These are phyloP conservation scores for Amphipoea lucens DNA, from an alignment of 2,888 invertebrate species.

Conservation along the genomic window DNA sequence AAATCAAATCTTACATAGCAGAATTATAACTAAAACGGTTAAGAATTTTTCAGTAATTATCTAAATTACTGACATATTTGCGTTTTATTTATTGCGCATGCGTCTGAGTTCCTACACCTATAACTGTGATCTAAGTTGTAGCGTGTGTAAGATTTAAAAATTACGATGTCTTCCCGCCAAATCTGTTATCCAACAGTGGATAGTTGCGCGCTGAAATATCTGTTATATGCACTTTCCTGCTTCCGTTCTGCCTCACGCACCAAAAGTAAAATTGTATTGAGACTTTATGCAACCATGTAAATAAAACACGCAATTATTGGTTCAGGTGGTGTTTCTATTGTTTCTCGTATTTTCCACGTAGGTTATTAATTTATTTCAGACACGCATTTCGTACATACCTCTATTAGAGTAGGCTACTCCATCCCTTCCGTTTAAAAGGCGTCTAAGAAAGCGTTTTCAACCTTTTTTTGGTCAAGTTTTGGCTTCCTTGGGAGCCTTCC, in stretches of 20 bases:
- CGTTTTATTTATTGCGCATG: constrained; percentile 18
- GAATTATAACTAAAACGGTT: neutral
- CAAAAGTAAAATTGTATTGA: constrained; percentile 62
- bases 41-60: constrained; percentile 17
- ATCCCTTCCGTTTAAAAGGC: neutral
- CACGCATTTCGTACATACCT: constrained; percentile 28
- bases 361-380: constrained; percentile 37
- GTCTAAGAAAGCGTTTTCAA: neutral
- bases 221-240: constrained; percentile 74
- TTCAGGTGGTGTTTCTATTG: constrained; percentile 32
- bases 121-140: constrained; percentile 18
- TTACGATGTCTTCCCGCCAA: constrained; percentile 48
- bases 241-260: constrained; percentile 82
- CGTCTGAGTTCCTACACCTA: constrained; percentile 19
- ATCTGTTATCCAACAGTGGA: constrained; percentile 70
- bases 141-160: constrained; percentile 29
- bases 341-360: constrained; percentile 44
- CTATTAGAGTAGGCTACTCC: neutral
- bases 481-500: too few relatives aligned
- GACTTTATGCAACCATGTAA: constrained; percentile 77
- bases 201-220: constrained; percentile 48
- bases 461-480: neutral
- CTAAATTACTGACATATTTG: constrained; percentile 16
- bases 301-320: constrained; percentile 76
- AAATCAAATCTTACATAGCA: constrained; percentile 20